Evolutionary conservation across 2,888 invertebrate genomes (phyloP), one percentile per base, ranked within the genome.

Genomic region (Patella ulyssiponensis): DNA sequence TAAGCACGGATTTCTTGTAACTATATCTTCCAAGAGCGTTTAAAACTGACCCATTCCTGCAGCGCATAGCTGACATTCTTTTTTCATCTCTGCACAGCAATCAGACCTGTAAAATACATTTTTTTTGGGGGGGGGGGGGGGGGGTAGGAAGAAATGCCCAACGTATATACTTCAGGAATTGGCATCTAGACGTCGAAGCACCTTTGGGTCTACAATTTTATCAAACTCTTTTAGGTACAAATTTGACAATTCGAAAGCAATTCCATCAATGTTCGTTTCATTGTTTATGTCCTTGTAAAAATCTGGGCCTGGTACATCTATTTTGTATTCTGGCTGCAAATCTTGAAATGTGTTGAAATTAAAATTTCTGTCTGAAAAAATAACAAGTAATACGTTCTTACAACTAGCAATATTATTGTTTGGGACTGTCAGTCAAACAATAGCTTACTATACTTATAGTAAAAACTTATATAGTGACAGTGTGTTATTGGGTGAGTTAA

Each of bases 81-180:
- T n/a, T n/a, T 56, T 56, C 56, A 56, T 56, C 56, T 56, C 56
- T 56, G 56, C 56, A 56, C 56, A n/a, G 56, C 56, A 56, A 14
- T 14, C n/a, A 56, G 15, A 17, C n/a, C n/a, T 56, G 56, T 17
- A n/a, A 17, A 56, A 56, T 56, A 14, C 14, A 56, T 17, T 14
- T 56, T 33, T 3, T 33, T 33, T n/a, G n/a, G n/a, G n/a, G n/a
- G n/a, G n/a, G n/a, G n/a, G n/a, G n/a, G n/a, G n/a, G n/a, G n/a
- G n/a, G n/a, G 33, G 27, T 33, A 33, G 33, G 33, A 33, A 33
- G 33, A 33, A 33, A 33, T 33, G 33, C 33, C 33, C 3, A 33
- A 33, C 33, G 33, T 33, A 33, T 56, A 56, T 17, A 56, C 14
- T n/a, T 17, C 56, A 56, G 4, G 56, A 17, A 56, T n/a, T 56